phyloP scores from a whole-genome alignment of 2,888 invertebrate species.

The Neria commutata region DNA sequence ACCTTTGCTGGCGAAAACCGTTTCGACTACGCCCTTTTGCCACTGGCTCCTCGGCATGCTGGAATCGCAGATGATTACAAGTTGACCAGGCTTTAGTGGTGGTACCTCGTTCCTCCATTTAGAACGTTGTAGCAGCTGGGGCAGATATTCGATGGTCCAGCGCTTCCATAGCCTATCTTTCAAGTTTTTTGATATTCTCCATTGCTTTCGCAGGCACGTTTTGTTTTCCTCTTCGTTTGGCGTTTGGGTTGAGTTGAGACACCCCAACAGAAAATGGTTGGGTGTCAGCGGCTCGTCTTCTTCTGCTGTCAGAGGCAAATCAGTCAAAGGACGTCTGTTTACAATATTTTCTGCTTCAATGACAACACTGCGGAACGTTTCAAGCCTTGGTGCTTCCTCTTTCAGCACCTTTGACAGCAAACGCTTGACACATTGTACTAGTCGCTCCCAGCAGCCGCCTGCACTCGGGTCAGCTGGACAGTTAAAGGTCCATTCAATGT shows the following conservation, averaged over 20 bases:
- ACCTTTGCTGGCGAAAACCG: not conserved
- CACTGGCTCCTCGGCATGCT: not conserved
- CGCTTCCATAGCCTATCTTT: constrained; percentile 13
- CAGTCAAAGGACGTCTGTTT: constrained; percentile 24
- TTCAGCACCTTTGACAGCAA: constrained; percentile 17
- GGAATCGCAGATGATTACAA: not conserved
- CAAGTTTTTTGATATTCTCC: constrained; percentile 9
- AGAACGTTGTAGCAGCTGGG: not conserved
- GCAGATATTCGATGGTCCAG: constrained; percentile 15
- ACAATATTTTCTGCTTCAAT: constrained; percentile 25
- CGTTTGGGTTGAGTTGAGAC: constrained; percentile 18
- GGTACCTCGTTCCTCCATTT: not conserved
- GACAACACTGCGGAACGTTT: constrained; percentile 20
- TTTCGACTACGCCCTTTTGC: not conserved
- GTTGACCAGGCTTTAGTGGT: not conserved
- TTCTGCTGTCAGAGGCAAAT: constrained; percentile 16
- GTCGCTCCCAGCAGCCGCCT: constrained; percentile 36
- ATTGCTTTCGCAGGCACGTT: constrained; percentile 14
- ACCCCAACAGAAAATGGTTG: constrained; percentile 22
- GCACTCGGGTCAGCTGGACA: constrained; percentile 26
- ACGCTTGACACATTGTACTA: constrained; percentile 26
- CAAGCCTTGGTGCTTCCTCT: constrained; percentile 17
- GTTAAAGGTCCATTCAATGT: constrained; percentile 24
- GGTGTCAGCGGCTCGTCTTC: constrained; percentile 24
- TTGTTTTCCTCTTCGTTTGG: constrained; percentile 7